Evolutionary conservation across 2,113 vertebrate species (phyloP).

Genomic region (Talpa occidentalis): DNA sequence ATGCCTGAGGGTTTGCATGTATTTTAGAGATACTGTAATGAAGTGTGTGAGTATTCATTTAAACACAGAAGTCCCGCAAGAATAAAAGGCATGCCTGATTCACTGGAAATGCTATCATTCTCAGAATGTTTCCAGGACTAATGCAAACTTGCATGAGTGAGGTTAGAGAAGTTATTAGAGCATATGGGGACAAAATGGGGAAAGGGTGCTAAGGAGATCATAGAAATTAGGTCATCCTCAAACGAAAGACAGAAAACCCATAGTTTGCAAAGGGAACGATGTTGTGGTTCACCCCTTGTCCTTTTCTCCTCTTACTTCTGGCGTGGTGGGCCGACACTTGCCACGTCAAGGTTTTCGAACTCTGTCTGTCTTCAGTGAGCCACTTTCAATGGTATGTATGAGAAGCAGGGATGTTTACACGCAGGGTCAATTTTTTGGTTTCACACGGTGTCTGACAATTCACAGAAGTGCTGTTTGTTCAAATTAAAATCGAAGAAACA

Average conservation of each 20-base stretch:
- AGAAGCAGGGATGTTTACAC: background rate
- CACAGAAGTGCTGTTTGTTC: background rate
- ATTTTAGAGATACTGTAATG: conserved; percentile 80
- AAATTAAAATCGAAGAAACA: background rate
- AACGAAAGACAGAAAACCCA: background rate
- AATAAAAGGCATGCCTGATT: conserved; percentile 76
- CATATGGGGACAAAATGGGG: conserved; percentile 40
- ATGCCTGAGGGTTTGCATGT: conserved; percentile 78
- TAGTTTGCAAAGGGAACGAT: background rate
- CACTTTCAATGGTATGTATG: background rate
- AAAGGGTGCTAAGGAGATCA: conserved; percentile 55
- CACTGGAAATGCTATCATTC: conserved; percentile 65
- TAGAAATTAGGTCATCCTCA: conserved; percentile 61
- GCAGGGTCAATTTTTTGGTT: too few relatives aligned
- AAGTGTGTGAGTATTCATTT: conserved; percentile 79
- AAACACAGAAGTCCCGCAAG: conserved; percentile 75
- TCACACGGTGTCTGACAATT: background rate
- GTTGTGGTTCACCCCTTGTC: background rate
- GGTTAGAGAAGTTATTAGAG: conserved; percentile 63
- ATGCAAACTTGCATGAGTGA: background rate
- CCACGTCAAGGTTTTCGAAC: background rate
- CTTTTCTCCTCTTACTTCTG: background rate
- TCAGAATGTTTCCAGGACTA: conserved; percentile 56
- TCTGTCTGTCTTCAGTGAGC: background rate
- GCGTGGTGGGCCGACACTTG: background rate